Evolutionary conservation across 2,888 invertebrate genomes (phyloP), one percentile per base, ranked within the genome.

Genomic region (Euzetes globulus): DNA sequence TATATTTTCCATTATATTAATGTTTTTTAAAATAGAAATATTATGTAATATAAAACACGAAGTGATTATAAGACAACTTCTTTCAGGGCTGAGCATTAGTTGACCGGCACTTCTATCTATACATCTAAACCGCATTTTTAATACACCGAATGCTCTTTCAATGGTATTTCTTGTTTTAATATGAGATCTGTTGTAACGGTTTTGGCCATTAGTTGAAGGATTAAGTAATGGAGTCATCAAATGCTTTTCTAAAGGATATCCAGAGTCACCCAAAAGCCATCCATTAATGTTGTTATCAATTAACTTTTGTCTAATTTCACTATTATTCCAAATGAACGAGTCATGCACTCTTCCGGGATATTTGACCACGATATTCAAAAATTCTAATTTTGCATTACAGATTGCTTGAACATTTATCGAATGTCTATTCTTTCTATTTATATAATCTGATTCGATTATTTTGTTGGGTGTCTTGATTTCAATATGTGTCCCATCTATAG

Each of bases 271-370:
- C 1, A 60, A 5, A 29, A 60, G 60, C 29, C 29, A 60, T 4
- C 60, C 60, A 7, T 11, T 60, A 1, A 2, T 5, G 1, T 27
- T 6, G 1, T 29, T 7, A 11, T 3, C 7, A 11, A 29, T 5
- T n/a, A 60, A 17, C 15, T 29, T 7, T 2, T 5, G 5, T n/a
- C 15, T 25, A 17, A 60, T 27, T 4, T 17, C 60, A 60, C 27
- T 9, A 25, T 60, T 60, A 13, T 3, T 1, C 27, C 60, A 60
- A 22, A 60, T 60, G 29, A 60, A 58, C 1, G 60, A 25, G 76
- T 82, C 81, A 73, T 80, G 79, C 7, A 75, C 74, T 6, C 78
- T 79, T 9, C 81, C 80, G 33, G 80, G 79, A 79, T 80, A 81
- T 33, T 80, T 45, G 2, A 75, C 75, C n/a, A 77, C 76, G 17